phyloP scores from a whole-genome alignment of 2,888 invertebrate genomes.

The Scaptomyza parva region DNA sequence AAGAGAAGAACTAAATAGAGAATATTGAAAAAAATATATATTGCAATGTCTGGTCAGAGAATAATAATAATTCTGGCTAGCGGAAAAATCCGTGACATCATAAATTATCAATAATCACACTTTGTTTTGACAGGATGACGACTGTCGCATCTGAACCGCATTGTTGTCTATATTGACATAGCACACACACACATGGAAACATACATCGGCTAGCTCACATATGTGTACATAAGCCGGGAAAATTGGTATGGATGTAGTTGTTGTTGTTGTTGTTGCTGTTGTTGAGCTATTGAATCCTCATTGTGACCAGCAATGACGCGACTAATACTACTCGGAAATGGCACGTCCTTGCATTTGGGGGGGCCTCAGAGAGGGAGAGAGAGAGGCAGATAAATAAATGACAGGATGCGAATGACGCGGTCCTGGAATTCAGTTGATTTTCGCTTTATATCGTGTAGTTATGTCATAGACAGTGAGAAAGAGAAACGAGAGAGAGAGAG shows the following conservation, averaged over 20 bases:
- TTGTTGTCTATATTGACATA: slow-evolving; percentile 73
- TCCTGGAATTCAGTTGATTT: slow-evolving; percentile 58
- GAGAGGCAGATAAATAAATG: slow-evolving; percentile 64
- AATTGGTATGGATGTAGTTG: slow-evolving; percentile 34
- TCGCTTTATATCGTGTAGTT: slow-evolving; percentile 59
- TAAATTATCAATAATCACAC: slow-evolving; percentile 85
- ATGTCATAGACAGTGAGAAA: slow-evolving; percentile 32
- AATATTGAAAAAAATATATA: slow-evolving; percentile 38
- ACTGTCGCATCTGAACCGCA: slow-evolving; percentile 77
- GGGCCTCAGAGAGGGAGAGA: slow-evolving; percentile 32
- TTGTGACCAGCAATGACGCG: slow-evolving; percentile 80
- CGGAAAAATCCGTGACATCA: slow-evolving; percentile 83
- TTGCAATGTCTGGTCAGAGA: slow-evolving; percentile 35
- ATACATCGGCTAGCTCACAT: no score
- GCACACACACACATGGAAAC: slow-evolving; percentile 4
- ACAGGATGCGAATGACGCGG: slow-evolving; percentile 72
- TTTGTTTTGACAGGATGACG: slow-evolving; percentile 84
- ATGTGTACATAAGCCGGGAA: slow-evolving; percentile 19
- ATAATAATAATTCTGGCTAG: slow-evolving; percentile 59
- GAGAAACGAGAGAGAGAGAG: slow-evolving; percentile 17
- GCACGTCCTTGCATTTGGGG: slow-evolving; percentile 45
- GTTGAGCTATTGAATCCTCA: slow-evolving; percentile 67
- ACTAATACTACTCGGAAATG: slow-evolving; percentile 63
- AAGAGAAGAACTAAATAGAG: neutral
- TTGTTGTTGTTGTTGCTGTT: slow-evolving; percentile 6